Conservation (phyloP, 1,140 invertebrate genomes). For the Diachasmimorpha longicaudata region DNA sequence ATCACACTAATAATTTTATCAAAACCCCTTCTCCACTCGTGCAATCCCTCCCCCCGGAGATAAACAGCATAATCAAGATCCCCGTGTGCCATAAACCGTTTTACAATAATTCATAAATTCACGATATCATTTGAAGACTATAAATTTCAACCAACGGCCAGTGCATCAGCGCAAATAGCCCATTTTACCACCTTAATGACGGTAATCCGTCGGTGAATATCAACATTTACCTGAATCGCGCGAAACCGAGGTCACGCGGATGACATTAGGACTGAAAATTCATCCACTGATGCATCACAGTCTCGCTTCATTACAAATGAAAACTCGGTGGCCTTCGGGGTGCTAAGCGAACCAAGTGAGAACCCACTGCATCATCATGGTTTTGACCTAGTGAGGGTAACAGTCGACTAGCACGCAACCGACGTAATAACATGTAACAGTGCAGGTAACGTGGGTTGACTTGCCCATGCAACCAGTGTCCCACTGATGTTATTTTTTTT, state of each 20-base stretch:
- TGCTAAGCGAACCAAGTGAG: slow-evolving; percentile 7
- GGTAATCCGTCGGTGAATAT: background rate
- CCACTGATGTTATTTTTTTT: background rate
- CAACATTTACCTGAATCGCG: background rate
- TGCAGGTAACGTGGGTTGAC: background rate
- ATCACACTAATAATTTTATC: too few species aligned
- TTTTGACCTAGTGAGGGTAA: slow-evolving; percentile 27
- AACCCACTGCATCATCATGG: slow-evolving; percentile 14
- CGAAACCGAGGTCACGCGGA: background rate
- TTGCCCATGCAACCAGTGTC: background rate
- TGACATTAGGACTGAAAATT: background rate
- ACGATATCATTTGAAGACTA: background rate
- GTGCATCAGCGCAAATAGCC: background rate
- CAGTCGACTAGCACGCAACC: slow-evolving; percentile 22
- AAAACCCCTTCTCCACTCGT: background rate
- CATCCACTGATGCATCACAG: background rate
- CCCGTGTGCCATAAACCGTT: background rate
- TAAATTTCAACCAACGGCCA: background rate
- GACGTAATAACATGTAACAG: slow-evolving; percentile 25
- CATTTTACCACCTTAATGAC: background rate
- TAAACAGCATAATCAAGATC: background rate
- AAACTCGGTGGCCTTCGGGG: slow-evolving; percentile 13
- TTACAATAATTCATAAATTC: background rate
- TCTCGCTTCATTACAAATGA: slow-evolving; percentile 8
- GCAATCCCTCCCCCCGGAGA: background rate